Evolutionary conservation across 2,797 vertebrate genomes (phyloP), one percentile per base, ranked within the genome.

Genomic region (Denticeps clupeoides): DNA sequence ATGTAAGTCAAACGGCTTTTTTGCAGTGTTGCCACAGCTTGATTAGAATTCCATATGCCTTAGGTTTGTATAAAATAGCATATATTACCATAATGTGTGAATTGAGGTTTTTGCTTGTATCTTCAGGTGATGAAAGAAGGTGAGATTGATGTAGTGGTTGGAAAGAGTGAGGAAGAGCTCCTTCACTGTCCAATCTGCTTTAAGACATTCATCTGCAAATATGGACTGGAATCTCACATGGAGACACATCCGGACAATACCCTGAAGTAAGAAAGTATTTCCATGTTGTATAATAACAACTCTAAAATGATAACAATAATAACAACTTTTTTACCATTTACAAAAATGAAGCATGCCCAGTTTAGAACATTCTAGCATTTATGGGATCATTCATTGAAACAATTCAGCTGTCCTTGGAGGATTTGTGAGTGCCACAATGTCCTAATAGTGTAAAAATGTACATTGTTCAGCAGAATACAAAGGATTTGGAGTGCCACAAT

Each of bases 161-260:
- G 53, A 18, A 86, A 77, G 5, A 65, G 63, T 0, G 86, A 89
- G 10, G 87, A 89, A 58, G 89, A 90, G 62, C 74, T 86, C 41
- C 80, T 89, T 55, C 84, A 85, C 49, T 97, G 94, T 74, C 90
- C 90, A 0, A 78, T 97, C 63, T 98, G 93, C 79, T 91, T 91
- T 78, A 96, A 91, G 79, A 89, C 88, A 31, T 94, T 92, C 70
- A 79, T 74, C 65, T 93, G 90, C 83, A 89, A 93, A 64, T 89
- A 90, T 51, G 88, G 83, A 41, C 81, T 97, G 77, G 91, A 98
- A 70, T 80, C 80, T n/a, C 94, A 98, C 74, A 90, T 96, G 88
- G 94, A 95, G 66, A 75, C 86, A 1, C 94, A 98, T 68, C 90
- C 93, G 1, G 91, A 97, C 70, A 90, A 87, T 23, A 80, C 88